These are phyloP conservation scores for Coluber constrictor DNA, from an alignment of 2,797 vertebrate genomes.

Conservation along the genomic window DNA sequence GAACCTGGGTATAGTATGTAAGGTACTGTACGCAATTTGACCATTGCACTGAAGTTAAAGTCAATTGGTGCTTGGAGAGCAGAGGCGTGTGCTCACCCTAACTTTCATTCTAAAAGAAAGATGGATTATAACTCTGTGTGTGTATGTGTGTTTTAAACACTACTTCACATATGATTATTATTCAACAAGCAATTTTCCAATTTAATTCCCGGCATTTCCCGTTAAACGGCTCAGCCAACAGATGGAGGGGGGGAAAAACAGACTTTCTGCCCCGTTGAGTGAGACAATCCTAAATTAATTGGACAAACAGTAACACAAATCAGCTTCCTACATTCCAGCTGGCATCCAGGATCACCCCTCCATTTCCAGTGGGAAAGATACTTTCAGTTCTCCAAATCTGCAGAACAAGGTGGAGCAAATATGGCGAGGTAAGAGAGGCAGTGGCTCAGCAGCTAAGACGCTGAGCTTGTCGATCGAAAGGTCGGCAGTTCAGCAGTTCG, in stretches of 20 bases:
- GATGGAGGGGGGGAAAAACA: background rate
- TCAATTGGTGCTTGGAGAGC: background rate
- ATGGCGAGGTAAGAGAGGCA: background rate
- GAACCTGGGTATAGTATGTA: background rate
- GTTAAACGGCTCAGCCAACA: background rate
- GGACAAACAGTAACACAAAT: background rate
- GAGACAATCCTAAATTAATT: background rate
- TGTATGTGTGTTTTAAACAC: background rate
- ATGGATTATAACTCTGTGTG: background rate
- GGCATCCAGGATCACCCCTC: background rate
- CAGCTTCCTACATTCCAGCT: background rate
- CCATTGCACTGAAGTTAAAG: background rate
- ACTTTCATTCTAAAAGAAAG: background rate
- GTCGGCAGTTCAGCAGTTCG: too few relatives aligned
- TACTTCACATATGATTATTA: background rate
- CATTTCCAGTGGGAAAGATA: background rate
- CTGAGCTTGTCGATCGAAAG: too few relatives aligned
- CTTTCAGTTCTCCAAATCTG: background rate
- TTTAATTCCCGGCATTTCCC: background rate
- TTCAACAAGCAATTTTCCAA: background rate
- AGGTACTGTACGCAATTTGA: background rate
- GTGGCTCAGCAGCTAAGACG: too few relatives aligned
- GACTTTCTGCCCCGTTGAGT: background rate
- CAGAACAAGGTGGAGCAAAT: background rate
- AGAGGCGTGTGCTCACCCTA: accelerated